A percentile compares a stretch with the other conserved stretches of the same genome.
phyloP scores from a whole-genome alignment of 2,797 vertebrate genomes.

The Cynodonichthys magdalenae region DNA sequence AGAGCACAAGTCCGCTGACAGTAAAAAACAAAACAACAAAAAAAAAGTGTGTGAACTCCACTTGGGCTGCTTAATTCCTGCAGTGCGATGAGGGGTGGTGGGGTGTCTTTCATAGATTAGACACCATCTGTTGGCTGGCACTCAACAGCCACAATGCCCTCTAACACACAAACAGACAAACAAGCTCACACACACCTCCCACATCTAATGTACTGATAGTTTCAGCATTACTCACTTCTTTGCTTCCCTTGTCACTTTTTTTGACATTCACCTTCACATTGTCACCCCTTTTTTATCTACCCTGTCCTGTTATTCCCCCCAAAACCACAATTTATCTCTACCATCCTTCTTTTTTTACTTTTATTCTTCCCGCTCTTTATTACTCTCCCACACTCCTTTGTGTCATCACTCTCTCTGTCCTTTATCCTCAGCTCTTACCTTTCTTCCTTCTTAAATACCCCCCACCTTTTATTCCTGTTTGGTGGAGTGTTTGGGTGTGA shows the following conservation, averaged over 20 bases:
- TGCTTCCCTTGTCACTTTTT: conserved; percentile 14
- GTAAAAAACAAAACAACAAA: too few species aligned
- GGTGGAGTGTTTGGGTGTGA: conserved; percentile 64
- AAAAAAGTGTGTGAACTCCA: conserved; percentile 51
- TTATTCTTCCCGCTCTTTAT: conserved; percentile 18
- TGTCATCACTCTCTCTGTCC: conserved; percentile 13
- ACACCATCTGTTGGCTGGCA: conserved; percentile 80
- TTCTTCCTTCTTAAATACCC: conserved; percentile 27
- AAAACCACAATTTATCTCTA: conserved; percentile 16
- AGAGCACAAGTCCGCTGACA: conserved; percentile 28
- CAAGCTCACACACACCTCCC: conserved; percentile 16
- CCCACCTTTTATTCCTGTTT: conserved; percentile 20
- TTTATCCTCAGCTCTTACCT: conserved; percentile 38
- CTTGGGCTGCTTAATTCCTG: conserved; percentile 56
- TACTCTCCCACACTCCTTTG: conserved; percentile 8
- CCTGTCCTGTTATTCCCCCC: conserved; percentile 10
- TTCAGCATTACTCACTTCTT: conserved; percentile 22
- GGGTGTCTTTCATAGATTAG: conserved; percentile 66
- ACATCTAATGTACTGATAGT: conserved; percentile 28
- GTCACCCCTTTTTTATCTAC: conserved; percentile 12
- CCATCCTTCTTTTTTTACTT: conserved; percentile 10
- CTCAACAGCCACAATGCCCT: conserved; percentile 45
- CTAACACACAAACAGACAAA: conserved; percentile 19
- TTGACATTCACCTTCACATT: conserved; percentile 20
- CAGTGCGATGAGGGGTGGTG: conserved; percentile 40